Conservation (phyloP, 2,113 vertebrate species). For the Podocnemis expansa region DNA sequence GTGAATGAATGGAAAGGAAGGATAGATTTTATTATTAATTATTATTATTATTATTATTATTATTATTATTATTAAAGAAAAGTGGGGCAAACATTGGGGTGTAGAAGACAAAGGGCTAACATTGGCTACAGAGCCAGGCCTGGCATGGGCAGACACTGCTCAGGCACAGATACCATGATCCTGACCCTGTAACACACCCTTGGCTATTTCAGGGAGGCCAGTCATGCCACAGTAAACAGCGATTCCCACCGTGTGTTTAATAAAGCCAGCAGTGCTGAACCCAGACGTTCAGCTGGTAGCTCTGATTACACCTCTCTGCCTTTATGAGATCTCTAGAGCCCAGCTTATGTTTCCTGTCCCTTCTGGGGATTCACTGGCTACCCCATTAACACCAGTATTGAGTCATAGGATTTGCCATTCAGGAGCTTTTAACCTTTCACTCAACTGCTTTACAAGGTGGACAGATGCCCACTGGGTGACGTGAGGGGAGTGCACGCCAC, state of each 20-base stretch:
- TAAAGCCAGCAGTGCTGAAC: neutral
- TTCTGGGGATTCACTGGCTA: neutral
- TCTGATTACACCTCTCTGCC: neutral
- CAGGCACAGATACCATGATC: neutral
- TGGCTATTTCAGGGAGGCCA: neutral
- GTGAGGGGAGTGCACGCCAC: fast-evolving
- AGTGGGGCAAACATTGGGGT: neutral
- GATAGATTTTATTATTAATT: neutral
- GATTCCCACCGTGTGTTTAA: neutral
- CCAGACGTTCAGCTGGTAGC: neutral
- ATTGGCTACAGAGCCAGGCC: neutral
- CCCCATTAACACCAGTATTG: neutral
- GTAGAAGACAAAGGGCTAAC: neutral
- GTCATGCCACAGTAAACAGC: neutral
- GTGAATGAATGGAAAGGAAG: neutral
- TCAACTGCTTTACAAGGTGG: neutral
- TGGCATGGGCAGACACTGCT: neutral
- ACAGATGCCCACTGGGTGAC: fast-evolving
- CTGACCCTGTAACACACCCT: neutral
- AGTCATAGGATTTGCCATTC: fast-evolving
- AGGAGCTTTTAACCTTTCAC: neutral
- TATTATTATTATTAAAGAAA: neutral
- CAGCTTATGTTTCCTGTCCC: neutral
- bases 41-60: neutral
- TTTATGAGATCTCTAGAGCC: neutral